A percentile compares a stretch with the other conserved stretches of the same genome.
Evolutionary conservation across 2,888 invertebrate genomes (phyloP).

Genomic region (Sminthurinus aureus): DNA sequence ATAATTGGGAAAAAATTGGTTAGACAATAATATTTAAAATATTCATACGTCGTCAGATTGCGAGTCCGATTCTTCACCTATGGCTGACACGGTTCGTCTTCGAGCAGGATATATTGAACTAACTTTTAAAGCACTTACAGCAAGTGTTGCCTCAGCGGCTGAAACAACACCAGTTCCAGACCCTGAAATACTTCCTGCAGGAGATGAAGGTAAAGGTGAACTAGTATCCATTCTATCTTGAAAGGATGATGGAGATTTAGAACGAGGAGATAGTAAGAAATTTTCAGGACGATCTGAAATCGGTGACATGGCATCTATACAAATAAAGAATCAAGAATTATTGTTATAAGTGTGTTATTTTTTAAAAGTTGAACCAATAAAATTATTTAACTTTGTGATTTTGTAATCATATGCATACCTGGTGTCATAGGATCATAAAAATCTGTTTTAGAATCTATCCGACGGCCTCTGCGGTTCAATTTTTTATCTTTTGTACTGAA

Average conservation of each 20-base stretch:
- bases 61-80: constrained; percentile 17
- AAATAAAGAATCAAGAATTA: background rate
- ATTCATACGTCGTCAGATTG: constrained; percentile 8
- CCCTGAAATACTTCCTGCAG: background rate
- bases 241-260: constrained; percentile 21
- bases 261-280: constrained; percentile 29
- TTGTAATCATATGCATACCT: constrained; percentile 15
- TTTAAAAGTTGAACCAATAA: background rate
- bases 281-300: constrained; percentile 31
- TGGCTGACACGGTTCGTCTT: constrained; percentile 39
- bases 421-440: constrained; percentile 35
- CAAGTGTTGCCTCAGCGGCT: constrained; percentile 43
- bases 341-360: no score
- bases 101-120: constrained; percentile 11
- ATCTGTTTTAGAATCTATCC: constrained; percentile 48
- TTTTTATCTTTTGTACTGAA: constrained; percentile 70
- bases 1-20: no score
- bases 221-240: constrained; percentile 4
- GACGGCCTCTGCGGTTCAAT: constrained; percentile 34
- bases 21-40: background rate
- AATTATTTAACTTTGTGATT: background rate
- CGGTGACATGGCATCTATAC: constrained; percentile 39
- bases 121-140: constrained; percentile 47
- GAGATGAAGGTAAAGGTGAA: background rate
- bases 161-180: constrained; percentile 13